Base-by-base conservation (phyloP, 2,888 invertebrate species). In the Tetropium fuscum region DNA sequence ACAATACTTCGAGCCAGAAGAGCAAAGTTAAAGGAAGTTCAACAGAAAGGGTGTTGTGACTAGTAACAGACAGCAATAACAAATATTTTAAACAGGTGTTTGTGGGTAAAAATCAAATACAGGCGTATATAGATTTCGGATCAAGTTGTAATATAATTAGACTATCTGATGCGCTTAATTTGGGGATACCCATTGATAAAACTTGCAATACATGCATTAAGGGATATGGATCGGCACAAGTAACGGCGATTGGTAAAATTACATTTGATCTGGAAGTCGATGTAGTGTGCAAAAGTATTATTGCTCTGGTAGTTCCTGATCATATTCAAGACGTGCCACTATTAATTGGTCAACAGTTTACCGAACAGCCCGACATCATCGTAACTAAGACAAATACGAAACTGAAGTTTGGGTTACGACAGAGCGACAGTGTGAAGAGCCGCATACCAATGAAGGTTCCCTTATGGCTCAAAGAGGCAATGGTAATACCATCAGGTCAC, bases 261-360 rank as follows among this genome's bases (percentile, higher is more conserved):
- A 18, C 13, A 15, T 16, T 10, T n/a, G 13, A 18, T 16, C 6
- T 34, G 6, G 20, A n/a, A 11, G 44, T 63, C 3, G 62, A 64
- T 43, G 30, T 51, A 30, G 57, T 63, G n/a, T 16, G 16, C 4
- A 47, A 22, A 10, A 11, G 5, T 11, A 32, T 56, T 10, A 10
- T 4, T 11, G 41, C 45, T 32, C 18, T 43, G 7, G 61, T 59
- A n/a, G 64, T 61, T n/a, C 55, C 58, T 0, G 47, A 64, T 20
- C 13, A 18, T 8, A 25, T 41, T 4, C 61, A 64, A 27, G 43
- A 53, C 11, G 44, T 58, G 20, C 47, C 64, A 5, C 16, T 64
- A 8, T 18, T 62, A 20, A 16, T 62, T 27, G 62, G 64, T 10
- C 64, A 61, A 20, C 38, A 27, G 10, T 64, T 60, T 25, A 64